Evolutionary conservation across 2,113 vertebrate genomes (phyloP).

Genomic region (Trinectes maculatus): DNA sequence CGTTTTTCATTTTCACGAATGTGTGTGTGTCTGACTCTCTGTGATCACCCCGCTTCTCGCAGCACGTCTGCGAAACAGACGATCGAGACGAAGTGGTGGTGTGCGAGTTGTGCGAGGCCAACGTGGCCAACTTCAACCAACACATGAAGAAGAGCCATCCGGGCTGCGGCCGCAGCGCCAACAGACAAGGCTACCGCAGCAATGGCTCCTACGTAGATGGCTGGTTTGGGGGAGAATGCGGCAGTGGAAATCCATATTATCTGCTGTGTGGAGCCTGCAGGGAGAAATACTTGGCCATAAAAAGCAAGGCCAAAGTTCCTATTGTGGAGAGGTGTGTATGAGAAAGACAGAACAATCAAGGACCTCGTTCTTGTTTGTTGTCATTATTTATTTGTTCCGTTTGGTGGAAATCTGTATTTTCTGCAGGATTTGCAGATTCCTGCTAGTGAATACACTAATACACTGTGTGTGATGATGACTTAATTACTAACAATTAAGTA

Average conservation of each 20-base stretch:
- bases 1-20: neutral
- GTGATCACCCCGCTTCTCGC: conserved; percentile 22
- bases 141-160: conserved; percentile 99
- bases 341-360: too few relatives aligned
- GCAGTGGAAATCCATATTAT: conserved; percentile 97
- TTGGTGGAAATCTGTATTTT: too few relatives aligned
- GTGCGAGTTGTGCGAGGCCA: conserved; percentile 94
- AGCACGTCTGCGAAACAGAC: conserved; percentile 97
- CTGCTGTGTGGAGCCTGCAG: conserved; percentile 92
- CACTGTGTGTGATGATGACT: too few relatives aligned
- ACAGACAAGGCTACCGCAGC: conserved; percentile 96
- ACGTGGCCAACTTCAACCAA: conserved; percentile 95
- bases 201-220: conserved; percentile 98
- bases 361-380: too few relatives aligned
- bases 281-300: conserved; percentile 92
- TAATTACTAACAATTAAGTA: too few relatives aligned
- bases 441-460: too few relatives aligned
- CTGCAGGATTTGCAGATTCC: too few relatives aligned
- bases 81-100: conserved; percentile 96
- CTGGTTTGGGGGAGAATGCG: conserved; percentile 98
- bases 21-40: conserved; percentile 6
- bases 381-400: too few relatives aligned
- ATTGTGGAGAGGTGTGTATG: conserved; percentile 87
- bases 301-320: conserved; percentile 89
- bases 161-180: conserved; percentile 94